A percentile compares a stretch with the other conserved stretches of the same genome.
phyloP scores from a whole-genome alignment of 23 tunicate genomes.

The Phallusia fumigata region DNA sequence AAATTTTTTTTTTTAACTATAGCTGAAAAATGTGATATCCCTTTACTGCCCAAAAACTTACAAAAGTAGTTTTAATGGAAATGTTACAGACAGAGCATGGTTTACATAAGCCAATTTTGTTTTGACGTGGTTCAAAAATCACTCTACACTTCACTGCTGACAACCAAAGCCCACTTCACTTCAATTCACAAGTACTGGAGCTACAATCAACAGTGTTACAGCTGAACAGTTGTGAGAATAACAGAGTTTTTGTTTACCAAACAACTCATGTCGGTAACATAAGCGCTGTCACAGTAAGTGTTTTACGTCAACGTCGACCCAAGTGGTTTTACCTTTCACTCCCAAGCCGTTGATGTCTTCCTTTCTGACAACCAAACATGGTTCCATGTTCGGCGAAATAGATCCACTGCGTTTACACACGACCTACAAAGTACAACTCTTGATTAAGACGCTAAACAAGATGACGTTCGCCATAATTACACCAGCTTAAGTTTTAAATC shows the following conservation, averaged over 20 bases:
- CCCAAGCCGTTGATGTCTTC: neutral
- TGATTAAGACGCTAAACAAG: neutral
- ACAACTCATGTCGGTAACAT: too few species aligned
- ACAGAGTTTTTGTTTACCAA: neutral
- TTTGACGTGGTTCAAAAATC: too few species aligned
- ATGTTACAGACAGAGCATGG: too few species aligned
- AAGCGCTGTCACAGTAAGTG: neutral
- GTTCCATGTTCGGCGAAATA: neutral
- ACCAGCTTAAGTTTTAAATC: neutral
- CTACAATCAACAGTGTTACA: neutral
- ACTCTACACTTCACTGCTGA: neutral
- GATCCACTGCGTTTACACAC: neutral
- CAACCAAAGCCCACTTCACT: neutral
- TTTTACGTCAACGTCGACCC: constrained; percentile 1
- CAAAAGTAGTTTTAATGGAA: too few species aligned
- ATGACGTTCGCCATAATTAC: neutral
- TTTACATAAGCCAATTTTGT: too few species aligned
- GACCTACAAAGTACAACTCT: neutral
- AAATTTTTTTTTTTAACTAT: too few species aligned
- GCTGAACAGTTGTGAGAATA: constrained; percentile 3
- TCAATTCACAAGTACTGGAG: neutral
- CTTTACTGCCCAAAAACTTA: too few species aligned
- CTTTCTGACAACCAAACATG: neutral
- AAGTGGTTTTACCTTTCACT: neutral
- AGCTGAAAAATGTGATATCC: too few species aligned